Conservation (phyloP, 2,797 vertebrate genomes). For the Sebastes baramenuke region DNA sequence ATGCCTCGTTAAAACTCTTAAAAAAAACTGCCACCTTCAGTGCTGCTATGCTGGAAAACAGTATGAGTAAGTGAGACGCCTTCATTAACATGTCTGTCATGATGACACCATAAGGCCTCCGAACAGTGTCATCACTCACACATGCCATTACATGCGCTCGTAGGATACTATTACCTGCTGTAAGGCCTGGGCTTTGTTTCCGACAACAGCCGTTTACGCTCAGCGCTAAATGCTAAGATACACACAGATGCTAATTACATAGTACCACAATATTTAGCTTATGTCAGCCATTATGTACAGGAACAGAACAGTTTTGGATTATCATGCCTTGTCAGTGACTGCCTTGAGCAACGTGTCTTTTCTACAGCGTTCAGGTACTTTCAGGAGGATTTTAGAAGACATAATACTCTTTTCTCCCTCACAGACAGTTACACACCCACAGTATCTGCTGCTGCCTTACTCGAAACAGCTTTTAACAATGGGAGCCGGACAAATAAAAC, state of each 20-base stretch:
- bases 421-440: slow-evolving; percentile 38
- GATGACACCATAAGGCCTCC: slow-evolving; percentile 18
- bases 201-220: slow-evolving; percentile 16
- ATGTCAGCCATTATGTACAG: slow-evolving; percentile 25
- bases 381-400: slow-evolving; percentile 32
- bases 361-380: slow-evolving; percentile 40
- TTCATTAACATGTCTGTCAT: slow-evolving; percentile 27
- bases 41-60: not conserved
- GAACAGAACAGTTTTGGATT: slow-evolving; percentile 5
- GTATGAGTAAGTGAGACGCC: slow-evolving; percentile 12
- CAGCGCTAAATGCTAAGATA: slow-evolving; percentile 2
- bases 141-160: slow-evolving; percentile 20
- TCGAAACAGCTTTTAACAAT: slow-evolving; percentile 62
- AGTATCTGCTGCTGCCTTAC: slow-evolving; percentile 39
- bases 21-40: not conserved
- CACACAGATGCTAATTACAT: slow-evolving; percentile 18
- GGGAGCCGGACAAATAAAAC: slow-evolving; percentile 72
- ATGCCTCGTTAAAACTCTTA: not conserved
- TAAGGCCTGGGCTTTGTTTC: slow-evolving; percentile 16
- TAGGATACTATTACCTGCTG: slow-evolving; percentile 30
- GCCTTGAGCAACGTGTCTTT: slow-evolving; percentile 18
- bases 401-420: slow-evolving; percentile 11
- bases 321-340: slow-evolving; percentile 2
- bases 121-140: slow-evolving; percentile 26
- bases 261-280: slow-evolving; percentile 7